Base-by-base conservation (phyloP, 2,797 vertebrate genomes). In the Lithobates pipiens region DNA sequence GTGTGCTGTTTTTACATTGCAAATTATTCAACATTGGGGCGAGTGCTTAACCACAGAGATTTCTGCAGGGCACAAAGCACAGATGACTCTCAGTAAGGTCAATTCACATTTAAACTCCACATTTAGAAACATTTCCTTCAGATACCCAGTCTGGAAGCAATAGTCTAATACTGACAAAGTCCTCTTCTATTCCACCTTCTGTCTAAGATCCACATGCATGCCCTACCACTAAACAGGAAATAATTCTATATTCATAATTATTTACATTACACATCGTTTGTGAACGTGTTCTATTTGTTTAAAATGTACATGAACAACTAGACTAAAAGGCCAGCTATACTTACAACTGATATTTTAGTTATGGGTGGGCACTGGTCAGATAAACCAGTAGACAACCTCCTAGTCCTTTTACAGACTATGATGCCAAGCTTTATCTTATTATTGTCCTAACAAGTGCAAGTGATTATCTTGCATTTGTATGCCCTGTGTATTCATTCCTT, bases 1-100 rank as follows among this genome's bases (percentile, higher is more conserved):
- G 76, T 84, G 89, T 88, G 89, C 88, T 89, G 91, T 90, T 93
- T 90, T 93, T 93, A 92, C 90, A 77, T 90, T 91, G 91, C 91
- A 94, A 93, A 94, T 92, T 91, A 89, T 86, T 93, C 85, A 10
- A 84, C 70, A 6, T 89, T 88, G 79, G 0, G 0, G 82, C 83
- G 46, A 88, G 85, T 85, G 46, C 54, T 90, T 88, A 91, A 91
- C 91, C 92, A 90, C 90, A 85, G 27, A 65, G 42, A 85, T 89
- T 91, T 69, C 87, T 88, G 67, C 87, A 88, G 81, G 88, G 89
- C 88, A 65, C 80, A 86, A 80, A 84, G 80, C 85, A 77, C 65
- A 78, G 74, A 85, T 89, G 80, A 80, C 86, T 77, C 50, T 86
- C 88, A 70, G 70, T 86, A 86, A 39, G 36, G 57, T 70, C 79